Percentiles rank a stretch among this genome's conserved stretches.
Evolutionary conservation across 2,888 invertebrate genomes (phyloP).

Genomic region (Opisthograptis luteolata): DNA sequence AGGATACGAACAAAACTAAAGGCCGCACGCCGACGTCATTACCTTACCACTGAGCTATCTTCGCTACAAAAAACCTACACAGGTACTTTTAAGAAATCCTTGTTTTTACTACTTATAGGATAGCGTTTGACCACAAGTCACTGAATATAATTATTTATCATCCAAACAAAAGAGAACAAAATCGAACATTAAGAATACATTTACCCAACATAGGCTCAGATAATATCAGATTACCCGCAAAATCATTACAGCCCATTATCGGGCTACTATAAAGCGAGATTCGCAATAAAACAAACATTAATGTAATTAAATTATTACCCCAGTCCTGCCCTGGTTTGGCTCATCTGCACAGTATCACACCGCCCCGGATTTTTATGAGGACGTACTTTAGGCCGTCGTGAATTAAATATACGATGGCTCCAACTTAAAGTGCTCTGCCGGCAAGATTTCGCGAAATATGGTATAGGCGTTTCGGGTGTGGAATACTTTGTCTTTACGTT

Average conservation of each 20-base stretch:
- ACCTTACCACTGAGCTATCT: too few relatives aligned
- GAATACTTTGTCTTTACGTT: conserved; percentile 6
- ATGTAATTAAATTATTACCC: conserved; percentile 74
- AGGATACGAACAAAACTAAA: too few relatives aligned
- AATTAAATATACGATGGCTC: conserved; percentile 81
- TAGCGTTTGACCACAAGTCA: too few relatives aligned
- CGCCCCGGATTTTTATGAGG: conserved; percentile 78
- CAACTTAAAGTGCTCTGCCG: conserved; percentile 77
- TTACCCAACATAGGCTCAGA: conserved; percentile 18
- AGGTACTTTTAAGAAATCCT: too few relatives aligned
- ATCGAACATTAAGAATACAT: neutral
- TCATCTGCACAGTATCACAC: conserved; percentile 82
- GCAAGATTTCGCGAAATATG: conserved; percentile 81
- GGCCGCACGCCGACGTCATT: too few relatives aligned
- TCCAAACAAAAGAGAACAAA: too few relatives aligned
- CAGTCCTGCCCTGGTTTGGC: conserved; percentile 73
- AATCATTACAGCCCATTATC: conserved; percentile 77
- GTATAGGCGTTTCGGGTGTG: conserved; percentile 39
- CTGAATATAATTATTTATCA: too few relatives aligned
- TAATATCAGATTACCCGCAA: conserved; percentile 50
- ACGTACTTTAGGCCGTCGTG: conserved; percentile 76
- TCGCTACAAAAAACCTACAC: too few relatives aligned
- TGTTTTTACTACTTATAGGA: too few relatives aligned
- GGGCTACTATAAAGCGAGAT: conserved; percentile 74
- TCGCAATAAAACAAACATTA: conserved; percentile 80